Conservation (phyloP, 1,140 invertebrate species). For the Phenacoccus solenopsis region DNA sequence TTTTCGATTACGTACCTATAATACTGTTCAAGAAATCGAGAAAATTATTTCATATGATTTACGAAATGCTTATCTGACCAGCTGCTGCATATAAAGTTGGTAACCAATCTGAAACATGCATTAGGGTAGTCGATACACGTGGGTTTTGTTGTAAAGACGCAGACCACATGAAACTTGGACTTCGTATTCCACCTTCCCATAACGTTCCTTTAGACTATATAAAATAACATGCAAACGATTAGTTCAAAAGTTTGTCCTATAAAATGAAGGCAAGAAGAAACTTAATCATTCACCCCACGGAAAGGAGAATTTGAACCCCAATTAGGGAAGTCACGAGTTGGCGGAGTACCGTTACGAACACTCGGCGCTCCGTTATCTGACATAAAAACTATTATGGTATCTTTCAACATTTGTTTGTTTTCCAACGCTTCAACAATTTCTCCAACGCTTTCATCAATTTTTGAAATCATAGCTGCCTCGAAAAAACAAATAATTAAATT, state of each 20-base stretch:
- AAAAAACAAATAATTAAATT: not conserved
- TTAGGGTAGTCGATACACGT: conserved; percentile 38
- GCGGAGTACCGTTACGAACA: conserved; percentile 28
- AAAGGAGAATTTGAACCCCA: conserved; percentile 55
- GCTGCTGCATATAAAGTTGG: conserved; percentile 47
- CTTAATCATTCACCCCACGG: conserved; percentile 41
- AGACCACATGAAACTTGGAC: conserved; percentile 50
- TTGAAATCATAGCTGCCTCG: conserved; percentile 49
- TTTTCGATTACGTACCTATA: not conserved
- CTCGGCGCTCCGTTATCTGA: conserved; percentile 50
- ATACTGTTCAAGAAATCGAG: not conserved
- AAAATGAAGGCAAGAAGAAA: not conserved
- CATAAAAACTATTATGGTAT: conserved; percentile 47
- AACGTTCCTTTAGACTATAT: conserved; percentile 35
- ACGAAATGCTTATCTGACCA: conserved; percentile 24
- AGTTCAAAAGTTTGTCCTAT: not conserved
- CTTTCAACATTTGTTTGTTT: conserved; percentile 41
- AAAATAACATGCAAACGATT: not conserved
- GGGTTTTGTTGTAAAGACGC: conserved; percentile 38
- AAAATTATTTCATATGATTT: not conserved
- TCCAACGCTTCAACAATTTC: conserved; percentile 44
- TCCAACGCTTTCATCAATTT: conserved; percentile 57
- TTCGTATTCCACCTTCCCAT: conserved; percentile 57
- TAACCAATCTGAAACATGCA: conserved; percentile 58
- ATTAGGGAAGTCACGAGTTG: conserved; percentile 39